Base-by-base conservation (phyloP, 2,113 vertebrate genomes). In the Poeciliopsis retropinna region DNA sequence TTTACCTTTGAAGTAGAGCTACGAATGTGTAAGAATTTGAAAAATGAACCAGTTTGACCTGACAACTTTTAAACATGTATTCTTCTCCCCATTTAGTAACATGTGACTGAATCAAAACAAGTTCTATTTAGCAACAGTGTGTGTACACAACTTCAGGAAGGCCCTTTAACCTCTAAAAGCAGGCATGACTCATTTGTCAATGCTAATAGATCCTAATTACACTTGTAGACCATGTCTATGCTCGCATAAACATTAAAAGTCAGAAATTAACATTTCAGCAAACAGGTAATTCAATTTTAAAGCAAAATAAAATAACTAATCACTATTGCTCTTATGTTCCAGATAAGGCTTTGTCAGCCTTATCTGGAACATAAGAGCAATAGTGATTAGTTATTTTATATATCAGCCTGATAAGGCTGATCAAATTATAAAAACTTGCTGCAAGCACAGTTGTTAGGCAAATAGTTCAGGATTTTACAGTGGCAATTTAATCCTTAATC, bases 51-150 rank as follows among this genome's bases (percentile, higher is more conserved):
- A 25, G 51, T 57, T 57, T 57, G 22, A 57, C 7, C 51, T 10
- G 39, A n/a, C 51, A 57, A 63, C 70, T 62, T 78, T 72, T 61
- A 15, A 44, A 67, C 57, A 57, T 7, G 47, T 17, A 54, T 72
- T 60, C 15, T 31, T 64, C 29, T 12, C 60, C n/a, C 67, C 29
- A 22, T 39, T n/a, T 30, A 79, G 67, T 41, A 66, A 71, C 61
- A 60, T 82, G 72, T 60, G 32, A 19, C 17, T 47, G 17, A 47
- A 19, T 47, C 44, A 47, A 17, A 47, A 47, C 44, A 82, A 72
- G 22, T 65, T 62, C 76, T 69, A 76, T 87, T 85, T 82, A 87
- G 85, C 87, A 82, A 44, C 17, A 19, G 78, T 57, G 2, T 79
- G 82, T 83, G 61, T 64, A 63, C 29, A 63, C 66, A 74, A 76